Base-by-base conservation (phyloP, 1,140 invertebrate genomes). In the Aphelinus atriplicis region DNA sequence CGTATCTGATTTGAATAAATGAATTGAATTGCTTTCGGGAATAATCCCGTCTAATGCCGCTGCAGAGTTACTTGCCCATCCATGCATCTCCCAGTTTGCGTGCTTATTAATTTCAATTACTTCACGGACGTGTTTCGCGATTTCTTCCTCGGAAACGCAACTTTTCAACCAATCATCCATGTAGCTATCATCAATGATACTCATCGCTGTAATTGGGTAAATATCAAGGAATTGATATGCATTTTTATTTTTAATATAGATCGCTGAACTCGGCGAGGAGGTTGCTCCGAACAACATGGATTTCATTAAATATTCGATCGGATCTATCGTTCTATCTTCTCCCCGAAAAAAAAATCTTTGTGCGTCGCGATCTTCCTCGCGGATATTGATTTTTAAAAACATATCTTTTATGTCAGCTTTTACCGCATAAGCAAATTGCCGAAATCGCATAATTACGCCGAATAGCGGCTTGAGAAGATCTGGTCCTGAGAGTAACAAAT, bases 171-270 rank as follows among this genome's bases (percentile, higher is more conserved):
- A 64, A 42, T 73, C 71, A 42, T 73, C 55, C 55, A 64, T 58
- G n/a, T 73, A 73, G 5, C 43, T 47, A 47, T 64, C 42, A 10
- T 73, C 42, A 5, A 65, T 58, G 2, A 73, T 73, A 3, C 53
- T 57, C 42, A 10, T 42, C 0, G 9, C 7, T 2, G 61, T 62
- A 26, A 26, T 4, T 26, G 62, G 55, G 45, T 58, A 3, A 53
- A 1, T 56, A 9, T 42, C 2, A 42, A 0, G 1, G 7, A 57
- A 73, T 50, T 50, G 7, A 3, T 0, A 3, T 1, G 61, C 62
- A 50, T 85, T 84, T n/a, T 46, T 64, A 53, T 85, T 79, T 26
- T 80, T 77, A 0, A 85, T 77, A 66, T 74, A 78, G 9, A 81
- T 75, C 1, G 82, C 84, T 3, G 76, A 70, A 56, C 73, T 79